A percentile compares a stretch with the other conserved stretches of the same genome.
These are phyloP conservation scores for Scartelaos histophorus DNA, from an alignment of 2,113 vertebrate species.

Conservation along the genomic window DNA sequence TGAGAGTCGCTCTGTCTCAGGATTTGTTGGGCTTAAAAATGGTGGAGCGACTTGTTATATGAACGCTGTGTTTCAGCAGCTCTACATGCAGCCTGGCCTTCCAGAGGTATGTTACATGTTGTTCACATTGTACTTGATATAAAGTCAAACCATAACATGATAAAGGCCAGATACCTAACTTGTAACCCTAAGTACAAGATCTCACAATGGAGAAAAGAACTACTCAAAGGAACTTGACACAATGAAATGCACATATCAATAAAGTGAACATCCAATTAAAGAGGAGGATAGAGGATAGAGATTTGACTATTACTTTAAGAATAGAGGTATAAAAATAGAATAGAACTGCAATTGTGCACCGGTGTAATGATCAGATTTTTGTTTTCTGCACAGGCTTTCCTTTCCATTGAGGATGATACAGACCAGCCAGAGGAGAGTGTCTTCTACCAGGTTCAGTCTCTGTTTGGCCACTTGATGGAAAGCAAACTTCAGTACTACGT, in stretches of 20 bases:
- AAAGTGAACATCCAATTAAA: too few species aligned
- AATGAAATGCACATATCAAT: too few species aligned
- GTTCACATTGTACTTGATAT: neutral
- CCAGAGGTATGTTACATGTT: slow-evolving; percentile 82
- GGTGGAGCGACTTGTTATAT: slow-evolving; percentile 98
- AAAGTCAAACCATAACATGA: neutral
- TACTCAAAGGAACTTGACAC: neutral
- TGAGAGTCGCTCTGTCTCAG: slow-evolving; percentile 91
- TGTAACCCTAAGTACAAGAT: neutral
- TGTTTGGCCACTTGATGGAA: slow-evolving; percentile 98
- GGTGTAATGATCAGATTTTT: neutral
- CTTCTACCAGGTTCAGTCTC: slow-evolving; percentile 96
- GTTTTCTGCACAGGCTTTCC: slow-evolving; percentile 79
- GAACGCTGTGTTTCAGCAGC: slow-evolving; percentile 98
- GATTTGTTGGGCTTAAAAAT: slow-evolving; percentile 96
- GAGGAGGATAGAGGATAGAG: neutral
- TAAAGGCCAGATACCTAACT: neutral
- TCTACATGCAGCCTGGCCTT: slow-evolving; percentile 98
- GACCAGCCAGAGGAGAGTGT: slow-evolving; percentile 98
- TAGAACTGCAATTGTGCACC: neutral
- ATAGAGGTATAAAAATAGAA: neutral
- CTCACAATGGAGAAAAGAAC: neutral
- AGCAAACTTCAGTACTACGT: slow-evolving; percentile 98
- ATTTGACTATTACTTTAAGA: neutral
- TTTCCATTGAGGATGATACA: slow-evolving; percentile 94